A percentile compares a stretch with the other conserved stretches of the same genome.
Conservation (phyloP, 1,140 invertebrate species). For the Drosophila kepulauana region DNA sequence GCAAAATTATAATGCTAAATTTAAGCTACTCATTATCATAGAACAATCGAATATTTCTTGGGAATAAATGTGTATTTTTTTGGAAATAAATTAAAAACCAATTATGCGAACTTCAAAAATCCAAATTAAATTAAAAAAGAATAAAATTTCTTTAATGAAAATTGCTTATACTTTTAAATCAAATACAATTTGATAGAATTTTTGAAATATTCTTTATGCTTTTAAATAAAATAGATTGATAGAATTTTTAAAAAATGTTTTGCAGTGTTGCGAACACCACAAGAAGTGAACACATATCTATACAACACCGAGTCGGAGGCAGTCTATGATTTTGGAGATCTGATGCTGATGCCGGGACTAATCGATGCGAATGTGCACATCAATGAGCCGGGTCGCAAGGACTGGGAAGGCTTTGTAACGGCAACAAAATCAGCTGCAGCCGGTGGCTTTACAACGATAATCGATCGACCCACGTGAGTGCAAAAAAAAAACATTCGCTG, state of each 20-base stretch:
- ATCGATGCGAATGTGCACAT: slow-evolving; percentile 96
- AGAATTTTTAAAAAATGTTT: not conserved
- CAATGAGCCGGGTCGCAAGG: slow-evolving; percentile 92
- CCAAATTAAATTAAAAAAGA: no score
- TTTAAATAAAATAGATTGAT: no score
- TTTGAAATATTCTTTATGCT: no score
- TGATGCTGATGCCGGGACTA: slow-evolving; percentile 91
- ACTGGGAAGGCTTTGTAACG: slow-evolving; percentile 90
- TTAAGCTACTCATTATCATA: no score
- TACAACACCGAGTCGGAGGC: slow-evolving; percentile 80
- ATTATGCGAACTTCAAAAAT: no score
- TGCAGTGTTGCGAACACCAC: slow-evolving; percentile 62
- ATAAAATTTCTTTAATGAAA: no score
- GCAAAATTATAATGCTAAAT: no score
- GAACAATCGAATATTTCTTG: no score
- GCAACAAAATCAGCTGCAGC: slow-evolving; percentile 90
- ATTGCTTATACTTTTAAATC: no score
- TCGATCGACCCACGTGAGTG: slow-evolving; percentile 90
- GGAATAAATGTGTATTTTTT: no score
- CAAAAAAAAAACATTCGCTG: not conserved
- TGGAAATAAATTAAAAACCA: no score
- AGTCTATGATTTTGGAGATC: slow-evolving; percentile 87
- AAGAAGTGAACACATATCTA: slow-evolving; percentile 79
- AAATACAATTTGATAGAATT: no score
- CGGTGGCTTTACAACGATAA: slow-evolving; percentile 90